These are phyloP conservation scores for Ammodytes marinus DNA, from an alignment of 2,113 vertebrate species.

Conservation along the genomic window DNA sequence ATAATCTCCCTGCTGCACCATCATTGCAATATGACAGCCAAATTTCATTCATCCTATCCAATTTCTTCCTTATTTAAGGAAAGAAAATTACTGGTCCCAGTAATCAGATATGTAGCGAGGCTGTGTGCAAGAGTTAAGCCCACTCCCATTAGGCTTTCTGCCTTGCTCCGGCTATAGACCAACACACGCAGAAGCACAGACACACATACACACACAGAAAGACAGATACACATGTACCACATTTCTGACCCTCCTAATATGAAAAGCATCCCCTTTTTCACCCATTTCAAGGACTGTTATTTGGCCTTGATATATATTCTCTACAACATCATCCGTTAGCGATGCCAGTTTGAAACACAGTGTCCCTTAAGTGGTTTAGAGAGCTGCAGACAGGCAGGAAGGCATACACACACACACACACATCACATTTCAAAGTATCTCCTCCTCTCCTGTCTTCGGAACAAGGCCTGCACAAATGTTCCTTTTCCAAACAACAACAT, in stretches of 20 bases:
- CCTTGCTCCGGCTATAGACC: constrained; percentile 76
- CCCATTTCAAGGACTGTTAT: constrained; percentile 77
- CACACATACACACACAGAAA: constrained; percentile 49
- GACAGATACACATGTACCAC: constrained; percentile 74
- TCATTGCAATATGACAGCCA: constrained; percentile 85
- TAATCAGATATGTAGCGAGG: constrained; percentile 88
- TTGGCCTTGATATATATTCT: constrained; percentile 76
- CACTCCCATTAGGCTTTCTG: constrained; percentile 87
- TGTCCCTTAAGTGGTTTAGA: constrained; percentile 71
- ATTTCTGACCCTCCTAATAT: constrained; percentile 76
- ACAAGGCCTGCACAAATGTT: constrained; percentile 40
- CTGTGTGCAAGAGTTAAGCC: constrained; percentile 87
- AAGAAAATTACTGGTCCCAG: constrained; percentile 87
- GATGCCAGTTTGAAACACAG: constrained; percentile 78
- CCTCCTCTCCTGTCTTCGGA: constrained; percentile 1
- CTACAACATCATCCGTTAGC: constrained; percentile 73
- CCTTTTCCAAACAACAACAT: constrained; percentile 57
- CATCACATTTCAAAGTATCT: constrained; percentile 27
- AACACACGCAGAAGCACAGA: constrained; percentile 58
- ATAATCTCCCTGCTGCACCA: constrained; percentile 87
- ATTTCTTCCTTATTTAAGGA: constrained; percentile 89
- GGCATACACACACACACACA: constrained; percentile 17
- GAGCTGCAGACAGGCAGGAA: constrained; percentile 55
- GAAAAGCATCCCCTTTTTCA: constrained; percentile 74
- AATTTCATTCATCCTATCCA: constrained; percentile 89